Evolutionary conservation across 2,113 vertebrate species (phyloP), one percentile per base, ranked within the genome.

Genomic region (Xiphias gladius): DNA sequence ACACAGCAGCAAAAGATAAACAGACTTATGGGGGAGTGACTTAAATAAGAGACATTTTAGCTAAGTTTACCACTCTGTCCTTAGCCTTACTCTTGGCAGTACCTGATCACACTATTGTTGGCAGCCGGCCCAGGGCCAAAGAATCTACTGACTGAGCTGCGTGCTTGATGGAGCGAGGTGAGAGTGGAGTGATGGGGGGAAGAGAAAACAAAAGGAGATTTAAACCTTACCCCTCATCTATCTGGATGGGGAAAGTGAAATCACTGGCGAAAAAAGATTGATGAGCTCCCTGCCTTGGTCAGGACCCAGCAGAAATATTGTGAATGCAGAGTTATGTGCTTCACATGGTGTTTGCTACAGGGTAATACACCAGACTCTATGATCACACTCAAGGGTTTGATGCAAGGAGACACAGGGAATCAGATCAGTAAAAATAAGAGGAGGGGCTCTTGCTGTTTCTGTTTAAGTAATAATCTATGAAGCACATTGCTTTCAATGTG

Each of bases 291-390:
- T 64, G 61, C 79, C 65, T 80, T 35, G 57, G 79, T 77, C 68
- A 61, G 78, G 68, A 81, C 80, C 77, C 55, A 63, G 35, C 0
- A 41, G 82, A 70, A 72, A 76, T 76, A 88, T 79, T 71, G 32
- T 72, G 63, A 83, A 86, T 63, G 78, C 63, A 86, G 81, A 88
- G 63, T 88, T 90, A 80, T 86, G 78, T 79, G 79, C 76, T 86
- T 76, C 57, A 73, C 20, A 55, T 61, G 68, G 76, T 65, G 87
- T 86, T 63, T 59, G 69, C 55, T 71, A 66, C 59, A 22, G 35
- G 62, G 65, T 58, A 76, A 83, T 75, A 75, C 70, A 71, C n/a
- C 63, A 61, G 69, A 37, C 73, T 43, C 67, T 86, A 46, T 58
- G 86, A 82, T 83, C 82, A 78, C 73, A 78, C 79, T 80, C 12